Evolutionary conservation across 2,797 vertebrate species (phyloP).

Genomic region (Megalops cyprinoides): DNA sequence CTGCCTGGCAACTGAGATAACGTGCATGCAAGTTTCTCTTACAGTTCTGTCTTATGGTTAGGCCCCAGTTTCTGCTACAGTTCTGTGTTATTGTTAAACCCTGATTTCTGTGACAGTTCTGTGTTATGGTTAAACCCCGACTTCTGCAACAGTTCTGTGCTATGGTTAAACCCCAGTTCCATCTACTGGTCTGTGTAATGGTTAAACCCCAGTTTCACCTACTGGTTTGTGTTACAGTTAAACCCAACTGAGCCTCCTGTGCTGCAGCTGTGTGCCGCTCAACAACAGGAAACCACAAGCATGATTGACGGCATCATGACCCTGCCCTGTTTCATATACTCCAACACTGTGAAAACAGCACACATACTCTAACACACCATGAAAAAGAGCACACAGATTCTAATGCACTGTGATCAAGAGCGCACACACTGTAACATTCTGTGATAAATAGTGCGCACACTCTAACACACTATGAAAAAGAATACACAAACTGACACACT

Average conservation of each 20-base stretch:
- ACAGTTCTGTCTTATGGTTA: background rate
- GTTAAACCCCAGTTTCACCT: too few species aligned
- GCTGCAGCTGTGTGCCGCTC: background rate
- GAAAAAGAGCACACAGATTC: too few species aligned
- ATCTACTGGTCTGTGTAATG: too few species aligned
- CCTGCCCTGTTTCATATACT: background rate
- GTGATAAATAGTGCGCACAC: background rate
- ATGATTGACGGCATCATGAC: background rate
- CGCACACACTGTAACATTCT: background rate
- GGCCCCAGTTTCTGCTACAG: background rate
- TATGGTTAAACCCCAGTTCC: too few species aligned
- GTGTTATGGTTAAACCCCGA: background rate
- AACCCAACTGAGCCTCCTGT: background rate
- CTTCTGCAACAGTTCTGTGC: background rate
- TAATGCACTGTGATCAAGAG: too few species aligned
- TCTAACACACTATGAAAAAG: background rate
- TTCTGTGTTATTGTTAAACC: too few species aligned
- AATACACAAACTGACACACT: too few species aligned
- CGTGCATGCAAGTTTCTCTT: background rate
- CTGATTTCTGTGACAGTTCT: background rate
- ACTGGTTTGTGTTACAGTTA: constrained; percentile 2
- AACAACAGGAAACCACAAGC: background rate
- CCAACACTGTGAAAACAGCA: background rate
- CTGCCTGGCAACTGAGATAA: background rate
- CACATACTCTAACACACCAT: too few species aligned